A percentile compares a stretch with the other conserved stretches of the same genome.
phyloP scores from a whole-genome alignment of 1,140 invertebrate species.

The Drosophila littoralis region DNA sequence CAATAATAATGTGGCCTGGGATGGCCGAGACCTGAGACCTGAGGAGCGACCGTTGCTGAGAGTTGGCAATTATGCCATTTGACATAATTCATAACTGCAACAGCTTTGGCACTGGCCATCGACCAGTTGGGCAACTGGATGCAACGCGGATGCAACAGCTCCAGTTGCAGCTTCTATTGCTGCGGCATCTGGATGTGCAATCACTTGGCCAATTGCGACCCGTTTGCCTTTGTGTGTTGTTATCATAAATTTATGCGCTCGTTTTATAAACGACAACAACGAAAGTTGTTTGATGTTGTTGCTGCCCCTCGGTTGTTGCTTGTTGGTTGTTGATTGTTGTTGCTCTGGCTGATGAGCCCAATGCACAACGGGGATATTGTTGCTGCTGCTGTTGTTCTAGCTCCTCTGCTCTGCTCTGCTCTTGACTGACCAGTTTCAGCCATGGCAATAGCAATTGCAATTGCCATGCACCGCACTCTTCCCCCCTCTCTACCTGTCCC shows the following conservation, averaged over 20 bases:
- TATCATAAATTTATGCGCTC: constrained; percentile 80
- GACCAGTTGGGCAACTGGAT: constrained; percentile 20
- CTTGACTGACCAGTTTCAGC: constrained; percentile 61
- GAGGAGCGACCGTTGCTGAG: constrained; percentile 24
- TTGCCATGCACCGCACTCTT: neutral
- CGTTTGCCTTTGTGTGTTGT: constrained; percentile 57
- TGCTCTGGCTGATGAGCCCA: constrained; percentile 28
- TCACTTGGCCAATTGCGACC: constrained; percentile 46
- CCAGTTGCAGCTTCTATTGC: neutral
- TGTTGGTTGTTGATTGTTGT: neutral
- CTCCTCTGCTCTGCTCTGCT: constrained; percentile 13
- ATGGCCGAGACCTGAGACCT: constrained; percentile 17
- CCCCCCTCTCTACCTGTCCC: neutral
- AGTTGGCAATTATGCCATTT: constrained; percentile 80
- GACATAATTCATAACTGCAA: constrained; percentile 81
- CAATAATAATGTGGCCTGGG: constrained; percentile 23
- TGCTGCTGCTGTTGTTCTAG: constrained; percentile 27
- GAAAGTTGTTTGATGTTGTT: constrained; percentile 74
- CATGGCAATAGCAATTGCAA: constrained; percentile 5
- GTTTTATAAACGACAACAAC: constrained; percentile 69
- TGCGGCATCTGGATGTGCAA: constrained; percentile 30
- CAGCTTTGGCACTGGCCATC: constrained; percentile 23
- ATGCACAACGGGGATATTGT: constrained; percentile 28
- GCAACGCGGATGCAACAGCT: constrained; percentile 21
- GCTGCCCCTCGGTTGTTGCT: constrained; percentile 1